Percentiles rank a stretch among this genome's conserved stretches.
These are phyloP conservation scores for Hippocampus abdominalis DNA, from an alignment of 2,113 vertebrate genomes.

Conservation along the genomic window DNA sequence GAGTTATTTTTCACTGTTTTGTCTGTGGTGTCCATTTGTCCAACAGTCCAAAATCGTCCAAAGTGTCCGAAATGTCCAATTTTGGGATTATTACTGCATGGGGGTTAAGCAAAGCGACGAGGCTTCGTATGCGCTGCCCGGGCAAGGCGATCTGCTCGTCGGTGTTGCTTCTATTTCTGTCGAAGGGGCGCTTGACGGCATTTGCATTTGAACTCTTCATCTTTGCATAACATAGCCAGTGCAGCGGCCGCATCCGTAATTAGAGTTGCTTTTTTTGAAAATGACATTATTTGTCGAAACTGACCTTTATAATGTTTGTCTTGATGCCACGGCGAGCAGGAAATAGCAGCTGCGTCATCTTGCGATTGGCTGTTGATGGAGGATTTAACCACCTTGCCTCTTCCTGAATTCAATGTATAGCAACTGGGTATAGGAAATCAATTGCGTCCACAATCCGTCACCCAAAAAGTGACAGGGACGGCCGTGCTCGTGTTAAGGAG, in stretches of 20 bases:
- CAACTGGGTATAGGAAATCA: conserved; percentile 49
- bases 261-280: neutral
- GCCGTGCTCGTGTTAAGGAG: conserved; percentile 51
- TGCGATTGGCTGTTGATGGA: conserved; percentile 48
- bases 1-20: too few relatives aligned
- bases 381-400: conserved; percentile 46
- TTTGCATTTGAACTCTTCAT: neutral
- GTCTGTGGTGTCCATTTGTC: too few relatives aligned
- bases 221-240: neutral
- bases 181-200: too few relatives aligned
- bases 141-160: conserved; percentile 6
- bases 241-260: neutral
- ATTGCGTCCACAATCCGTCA: conserved; percentile 48
- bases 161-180: too few relatives aligned
- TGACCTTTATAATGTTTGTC: conserved; percentile 32
- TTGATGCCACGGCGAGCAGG: conserved; percentile 18
- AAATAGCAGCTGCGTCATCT: conserved; percentile 29
- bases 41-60: too few relatives aligned
- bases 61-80: too few relatives aligned
- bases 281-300: conserved; percentile 14
- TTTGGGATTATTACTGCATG: too few relatives aligned
- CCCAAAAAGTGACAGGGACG: conserved; percentile 49
- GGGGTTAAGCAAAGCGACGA: conserved; percentile 24
- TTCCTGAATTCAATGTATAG: conserved; percentile 41
- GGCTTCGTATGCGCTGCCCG: conserved; percentile 26